Conservation (phyloP, 1,140 invertebrate genomes). For the Papilio glaucus region DNA sequence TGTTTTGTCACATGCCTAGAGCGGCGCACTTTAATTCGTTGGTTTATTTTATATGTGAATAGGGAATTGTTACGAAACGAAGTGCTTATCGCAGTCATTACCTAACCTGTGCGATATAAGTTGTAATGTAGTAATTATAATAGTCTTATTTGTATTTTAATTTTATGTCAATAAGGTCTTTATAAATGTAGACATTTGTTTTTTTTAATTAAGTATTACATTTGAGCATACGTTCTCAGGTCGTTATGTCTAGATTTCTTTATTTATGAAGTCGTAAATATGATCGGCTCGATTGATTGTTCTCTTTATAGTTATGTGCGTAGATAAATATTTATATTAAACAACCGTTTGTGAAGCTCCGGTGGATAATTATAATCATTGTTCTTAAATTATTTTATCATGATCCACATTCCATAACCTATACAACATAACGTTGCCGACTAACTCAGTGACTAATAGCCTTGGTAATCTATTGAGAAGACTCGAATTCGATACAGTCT, state of each 20-base stretch:
- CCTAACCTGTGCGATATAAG: slow-evolving; percentile 18
- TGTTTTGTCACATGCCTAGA: slow-evolving; percentile 15
- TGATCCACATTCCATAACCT: slow-evolving; percentile 18
- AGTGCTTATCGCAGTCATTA: slow-evolving; percentile 24
- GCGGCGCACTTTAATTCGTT: not conserved
- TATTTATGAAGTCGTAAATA: slow-evolving; percentile 14
- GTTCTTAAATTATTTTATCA: slow-evolving; percentile 27
- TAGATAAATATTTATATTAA: slow-evolving; percentile 28
- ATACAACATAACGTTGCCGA: slow-evolving; percentile 7
- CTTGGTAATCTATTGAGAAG: not conserved
- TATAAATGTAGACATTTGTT: not conserved
- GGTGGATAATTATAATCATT: slow-evolving; percentile 22
- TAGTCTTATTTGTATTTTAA: slow-evolving; percentile 5
- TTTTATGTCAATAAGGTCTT: not conserved
- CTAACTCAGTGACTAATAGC: slow-evolving; percentile 11
- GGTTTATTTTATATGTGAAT: slow-evolving; percentile 26
- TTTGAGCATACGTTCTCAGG: not conserved
- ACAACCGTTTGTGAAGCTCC: slow-evolving; percentile 16
- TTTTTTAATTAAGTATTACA: not conserved
- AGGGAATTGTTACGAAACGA: slow-evolving; percentile 27
- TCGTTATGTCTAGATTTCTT: slow-evolving; percentile 16
- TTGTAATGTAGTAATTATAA: slow-evolving; percentile 29
- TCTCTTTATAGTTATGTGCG: slow-evolving; percentile 17
- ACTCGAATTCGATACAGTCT: not conserved
- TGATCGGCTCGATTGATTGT: slow-evolving; percentile 24